Conservation (phyloP, 2,797 vertebrate species). For the Argya squamiceps region DNA sequence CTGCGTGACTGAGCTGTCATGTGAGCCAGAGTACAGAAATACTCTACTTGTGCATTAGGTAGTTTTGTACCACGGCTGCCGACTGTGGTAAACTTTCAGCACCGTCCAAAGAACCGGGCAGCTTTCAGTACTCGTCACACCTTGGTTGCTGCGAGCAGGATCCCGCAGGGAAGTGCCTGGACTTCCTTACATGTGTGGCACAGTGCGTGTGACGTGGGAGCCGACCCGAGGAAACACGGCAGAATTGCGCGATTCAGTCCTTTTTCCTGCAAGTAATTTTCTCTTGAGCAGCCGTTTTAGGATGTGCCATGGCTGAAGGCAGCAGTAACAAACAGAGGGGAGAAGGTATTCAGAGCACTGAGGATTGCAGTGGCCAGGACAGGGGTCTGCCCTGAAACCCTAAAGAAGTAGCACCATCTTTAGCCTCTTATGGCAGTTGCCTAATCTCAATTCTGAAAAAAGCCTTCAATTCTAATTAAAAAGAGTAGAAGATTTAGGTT, state of each 20-base stretch:
- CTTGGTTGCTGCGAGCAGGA: no score
- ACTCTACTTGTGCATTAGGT: background rate
- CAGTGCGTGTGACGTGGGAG: fast-evolving
- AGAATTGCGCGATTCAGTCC: background rate
- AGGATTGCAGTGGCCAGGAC: background rate
- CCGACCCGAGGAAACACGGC: fast-evolving
- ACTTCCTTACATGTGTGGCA: fast-evolving
- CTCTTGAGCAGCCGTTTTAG: background rate
- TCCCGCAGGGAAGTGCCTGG: background rate
- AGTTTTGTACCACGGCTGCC: background rate
- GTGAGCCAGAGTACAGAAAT: background rate
- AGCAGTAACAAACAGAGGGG: background rate
- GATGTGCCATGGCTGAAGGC: background rate
- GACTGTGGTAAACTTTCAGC: background rate
- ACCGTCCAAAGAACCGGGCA: background rate
- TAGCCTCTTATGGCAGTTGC: background rate
- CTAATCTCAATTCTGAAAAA: background rate
- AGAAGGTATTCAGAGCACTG: background rate
- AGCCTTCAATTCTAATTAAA: background rate
- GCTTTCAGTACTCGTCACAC: fast-evolving
- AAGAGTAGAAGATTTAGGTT: background rate
- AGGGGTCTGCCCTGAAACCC: background rate
- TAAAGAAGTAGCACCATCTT: background rate
- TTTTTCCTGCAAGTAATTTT: background rate
- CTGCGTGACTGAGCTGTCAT: fast-evolving